Evolutionary conservation across 2,888 invertebrate species (phyloP).

Genomic region (Helicoverpa assulta): DNA sequence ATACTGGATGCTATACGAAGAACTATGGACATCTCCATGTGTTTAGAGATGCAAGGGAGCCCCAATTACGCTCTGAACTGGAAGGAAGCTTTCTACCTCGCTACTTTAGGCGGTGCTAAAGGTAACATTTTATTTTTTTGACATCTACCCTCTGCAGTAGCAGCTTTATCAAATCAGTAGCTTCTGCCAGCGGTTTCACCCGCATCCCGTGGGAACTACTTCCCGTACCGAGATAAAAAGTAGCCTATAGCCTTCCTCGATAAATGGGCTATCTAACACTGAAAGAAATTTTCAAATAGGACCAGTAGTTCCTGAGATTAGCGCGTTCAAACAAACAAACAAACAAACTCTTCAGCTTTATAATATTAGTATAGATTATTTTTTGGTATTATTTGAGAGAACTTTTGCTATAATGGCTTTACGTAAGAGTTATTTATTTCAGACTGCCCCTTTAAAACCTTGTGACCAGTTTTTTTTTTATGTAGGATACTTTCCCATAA

Average conservation of each 20-base stretch:
- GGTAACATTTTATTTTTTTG: conserved; percentile 82
- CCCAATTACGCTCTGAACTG: conserved; percentile 90
- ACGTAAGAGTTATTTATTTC: neutral
- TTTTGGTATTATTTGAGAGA: neutral
- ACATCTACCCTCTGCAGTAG: neutral
- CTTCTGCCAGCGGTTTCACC: no score
- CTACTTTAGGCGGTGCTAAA: conserved; percentile 96
- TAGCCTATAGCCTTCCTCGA: no score
- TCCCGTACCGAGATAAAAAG: no score
- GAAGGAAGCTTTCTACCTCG: conserved; percentile 95
- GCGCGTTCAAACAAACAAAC: no score
- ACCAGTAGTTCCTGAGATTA: no score
- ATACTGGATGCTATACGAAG: conserved; percentile 94
- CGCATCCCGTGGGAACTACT: no score
- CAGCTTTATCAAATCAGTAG: no score
- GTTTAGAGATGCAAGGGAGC: conserved; percentile 88
- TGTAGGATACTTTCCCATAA: neutral
- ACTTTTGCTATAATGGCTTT: neutral
- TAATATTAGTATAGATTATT: no score
- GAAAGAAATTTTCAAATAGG: no score
- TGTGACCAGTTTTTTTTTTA: neutral
- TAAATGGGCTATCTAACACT: no score
- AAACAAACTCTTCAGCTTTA: no score
- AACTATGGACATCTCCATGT: conserved; percentile 93
- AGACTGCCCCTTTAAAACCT: neutral